phyloP scores from a whole-genome alignment of 2,113 vertebrate species.

The Cochlearius cochlearius region DNA sequence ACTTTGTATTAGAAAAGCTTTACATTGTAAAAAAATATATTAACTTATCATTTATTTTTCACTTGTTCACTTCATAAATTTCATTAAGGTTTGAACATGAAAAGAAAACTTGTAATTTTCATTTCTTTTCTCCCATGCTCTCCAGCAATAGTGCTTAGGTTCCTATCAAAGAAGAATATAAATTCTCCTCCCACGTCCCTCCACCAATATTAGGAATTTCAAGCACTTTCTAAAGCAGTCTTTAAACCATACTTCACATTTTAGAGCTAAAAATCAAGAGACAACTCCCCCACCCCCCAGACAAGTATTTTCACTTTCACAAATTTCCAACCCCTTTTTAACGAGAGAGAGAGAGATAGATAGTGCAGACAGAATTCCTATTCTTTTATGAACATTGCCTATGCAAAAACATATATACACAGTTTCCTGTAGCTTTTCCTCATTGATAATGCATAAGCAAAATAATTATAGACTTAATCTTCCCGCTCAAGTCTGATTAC shows the following conservation, averaged over 20 bases:
- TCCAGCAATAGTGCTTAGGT: background rate
- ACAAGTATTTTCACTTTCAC: background rate
- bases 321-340: background rate
- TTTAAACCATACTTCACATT: background rate
- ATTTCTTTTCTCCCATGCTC: background rate
- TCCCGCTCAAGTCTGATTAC: background rate
- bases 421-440: background rate
- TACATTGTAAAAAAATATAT: background rate
- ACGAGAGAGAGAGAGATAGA: background rate
- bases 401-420: background rate
- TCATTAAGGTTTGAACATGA: background rate
- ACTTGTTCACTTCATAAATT: conserved; percentile 9
- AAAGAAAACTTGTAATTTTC: conserved; percentile 26
- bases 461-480: background rate
- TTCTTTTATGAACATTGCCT: background rate
- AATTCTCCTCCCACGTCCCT: background rate
- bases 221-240: background rate
- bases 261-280: background rate
- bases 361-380: background rate
- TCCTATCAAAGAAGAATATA: background rate
- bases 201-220: background rate
- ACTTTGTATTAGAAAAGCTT: background rate
- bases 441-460: background rate
- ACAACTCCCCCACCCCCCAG: background rate
- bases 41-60: background rate